Base-by-base conservation (phyloP, 37 sponge, comb jelly and placozoan species). In the Geodia barretti region DNA sequence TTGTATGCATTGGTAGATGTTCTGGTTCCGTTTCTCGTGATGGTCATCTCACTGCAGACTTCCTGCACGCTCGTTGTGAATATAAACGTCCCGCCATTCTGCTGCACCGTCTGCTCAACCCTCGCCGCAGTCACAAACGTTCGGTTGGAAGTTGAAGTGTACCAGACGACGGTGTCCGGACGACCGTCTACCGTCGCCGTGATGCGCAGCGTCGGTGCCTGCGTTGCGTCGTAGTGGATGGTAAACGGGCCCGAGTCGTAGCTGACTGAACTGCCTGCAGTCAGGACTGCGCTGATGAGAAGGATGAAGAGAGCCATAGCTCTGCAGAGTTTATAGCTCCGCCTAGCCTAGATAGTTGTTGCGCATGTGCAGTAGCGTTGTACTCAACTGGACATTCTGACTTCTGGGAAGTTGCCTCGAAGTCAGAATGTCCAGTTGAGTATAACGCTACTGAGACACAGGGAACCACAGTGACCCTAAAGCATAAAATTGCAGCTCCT, bases 1-100 rank as follows among this genome's bases (percentile, higher is more conserved):
- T n/a, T n/a, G n/a, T n/a, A n/a, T n/a, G n/a, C n/a, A n/a, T n/a
- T n/a, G 24, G 42, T 17, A 8, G 11, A 36, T 59, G 47, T 1
- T 67, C 9, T 23, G 32, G 31, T 68, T 7, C 75, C 75, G 5
- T 60, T 24, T 34, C n/a, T 23, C 21, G 47, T 72, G 62, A 85
- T 60, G 0, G 60, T 28, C 41, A 61, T 40, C 1, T 77, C 74
- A 2, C 32, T 62, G 32, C 89, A 88, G 14, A 40, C 37, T 9
- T 82, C 60, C 1, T 47, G 24, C 0, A 62, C 33, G 20, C 38
- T 42, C 17, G 26, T 21, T 5, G 25, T 62, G 34, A 88, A 35
- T 17, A 83, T 64, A 42, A 71, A 88, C 32, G 63, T 34, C 0
- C 89, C 89, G 23, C 89, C 83, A 24, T 64, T 63, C 26, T 88